phyloP scores from a whole-genome alignment of 1,140 invertebrate genomes.

The Proctacanthus coquilletti region DNA sequence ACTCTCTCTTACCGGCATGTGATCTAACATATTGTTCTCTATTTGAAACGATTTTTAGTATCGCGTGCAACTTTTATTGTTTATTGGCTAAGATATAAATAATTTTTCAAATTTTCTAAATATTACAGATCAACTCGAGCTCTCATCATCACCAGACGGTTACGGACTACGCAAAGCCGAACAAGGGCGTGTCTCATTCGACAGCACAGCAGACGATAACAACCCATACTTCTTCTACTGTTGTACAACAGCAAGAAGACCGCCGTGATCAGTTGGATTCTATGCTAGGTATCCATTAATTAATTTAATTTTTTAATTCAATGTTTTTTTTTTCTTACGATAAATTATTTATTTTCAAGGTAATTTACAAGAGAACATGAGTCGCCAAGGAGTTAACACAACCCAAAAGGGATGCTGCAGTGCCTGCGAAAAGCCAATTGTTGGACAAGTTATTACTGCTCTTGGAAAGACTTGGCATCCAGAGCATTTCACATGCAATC shows the following conservation, averaged over 20 bases:
- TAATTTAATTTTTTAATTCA: slow-evolving; percentile 2
- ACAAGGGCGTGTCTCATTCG: slow-evolving; percentile 38
- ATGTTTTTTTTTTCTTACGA: not conserved
- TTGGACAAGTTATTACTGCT: slow-evolving; percentile 87
- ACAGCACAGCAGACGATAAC: slow-evolving; percentile 33
- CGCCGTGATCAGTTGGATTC: slow-evolving; percentile 62
- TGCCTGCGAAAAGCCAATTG: slow-evolving; percentile 94
- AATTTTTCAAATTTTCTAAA: too few species aligned
- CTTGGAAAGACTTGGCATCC: slow-evolving; percentile 99
- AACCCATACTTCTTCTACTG: slow-evolving; percentile 22
- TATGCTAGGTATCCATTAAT: slow-evolving; percentile 48
- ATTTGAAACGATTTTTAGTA: too few species aligned
- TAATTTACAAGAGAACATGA: slow-evolving; percentile 86
- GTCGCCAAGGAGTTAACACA: slow-evolving; percentile 90
- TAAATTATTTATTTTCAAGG: too few species aligned
- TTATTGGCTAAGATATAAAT: too few species aligned
- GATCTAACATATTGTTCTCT: slow-evolving; percentile 11
- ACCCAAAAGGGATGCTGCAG: slow-evolving; percentile 97
- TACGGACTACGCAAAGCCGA: slow-evolving; percentile 58
- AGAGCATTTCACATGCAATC: slow-evolving; percentile 95
- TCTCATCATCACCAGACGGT: slow-evolving; percentile 41
- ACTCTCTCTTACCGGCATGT: slow-evolving; percentile 22
- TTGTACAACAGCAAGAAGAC: too few species aligned
- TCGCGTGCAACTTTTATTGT: too few species aligned
- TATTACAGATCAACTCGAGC: slow-evolving; percentile 39